A percentile compares a stretch with the other conserved stretches of the same genome.
Conservation (phyloP, 2,797 vertebrate species). For the Catostomus latipinnis region DNA sequence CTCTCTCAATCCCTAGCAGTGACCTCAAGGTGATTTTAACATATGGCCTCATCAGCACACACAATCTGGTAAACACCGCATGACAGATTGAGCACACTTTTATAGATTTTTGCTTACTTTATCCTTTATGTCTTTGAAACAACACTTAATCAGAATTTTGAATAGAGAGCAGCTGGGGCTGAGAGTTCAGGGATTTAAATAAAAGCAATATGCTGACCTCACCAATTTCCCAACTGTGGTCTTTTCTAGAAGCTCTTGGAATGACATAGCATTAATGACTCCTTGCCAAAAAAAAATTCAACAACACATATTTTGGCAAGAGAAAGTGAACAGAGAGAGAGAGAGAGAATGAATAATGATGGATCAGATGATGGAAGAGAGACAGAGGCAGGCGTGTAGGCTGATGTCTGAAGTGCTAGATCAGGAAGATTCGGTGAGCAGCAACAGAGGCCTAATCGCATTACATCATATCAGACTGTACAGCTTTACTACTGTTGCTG, state of each 20-base stretch:
- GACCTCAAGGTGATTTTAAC: conserved; percentile 49
- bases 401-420: conserved; percentile 7
- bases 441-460: conserved; percentile 8
- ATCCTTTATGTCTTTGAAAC: conserved; percentile 50
- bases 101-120: conserved; percentile 31
- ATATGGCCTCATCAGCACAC: conserved; percentile 19
- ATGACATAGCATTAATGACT: conserved; percentile 35
- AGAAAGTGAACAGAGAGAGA: conserved; percentile 9
- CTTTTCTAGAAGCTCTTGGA: conserved; percentile 41
- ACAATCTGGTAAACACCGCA: conserved; percentile 33
- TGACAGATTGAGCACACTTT: conserved; percentile 15
- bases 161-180: conserved; percentile 13
- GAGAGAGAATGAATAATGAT: conserved; percentile 28
- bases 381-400: conserved; percentile 3
- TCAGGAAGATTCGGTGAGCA: conserved; percentile 8
- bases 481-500: conserved; percentile 2
- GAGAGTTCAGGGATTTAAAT: conserved; percentile 38
- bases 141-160: conserved; percentile 29
- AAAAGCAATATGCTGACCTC: conserved; percentile 52
- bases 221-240: conserved; percentile 30
- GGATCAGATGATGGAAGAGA: conserved; percentile 2
- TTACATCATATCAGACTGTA: conserved; percentile 26
- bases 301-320: conserved; percentile 34
- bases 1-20: conserved; percentile 35
- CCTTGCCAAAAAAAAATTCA: conserved; percentile 26